Base-by-base conservation (phyloP, 2,888 invertebrate genomes). In the Lochmaea crataegi region DNA sequence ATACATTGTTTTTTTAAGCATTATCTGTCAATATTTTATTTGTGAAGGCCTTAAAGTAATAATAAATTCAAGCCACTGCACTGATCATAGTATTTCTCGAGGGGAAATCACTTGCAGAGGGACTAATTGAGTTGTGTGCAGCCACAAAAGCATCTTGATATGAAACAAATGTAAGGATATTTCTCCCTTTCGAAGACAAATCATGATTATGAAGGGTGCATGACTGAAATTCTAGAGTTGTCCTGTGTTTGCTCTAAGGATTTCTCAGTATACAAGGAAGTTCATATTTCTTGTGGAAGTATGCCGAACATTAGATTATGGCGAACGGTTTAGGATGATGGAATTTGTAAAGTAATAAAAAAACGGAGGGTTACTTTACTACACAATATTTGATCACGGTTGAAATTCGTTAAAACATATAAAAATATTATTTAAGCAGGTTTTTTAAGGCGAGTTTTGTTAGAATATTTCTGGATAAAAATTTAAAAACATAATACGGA, bases 71-170 rank as follows among this genome's bases (percentile, higher is more conserved):
- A 42, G 70, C 42, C 57, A 12, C 53, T 70, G 70, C 1, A 2
- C n/a, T 22, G 16, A 70, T 83, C 82, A 83, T 83, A 80, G 77
- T 76, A 79, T 80, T 83, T 82, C 80, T 81, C 75, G 71, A 61
- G 80, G 80, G 82, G 82, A 79, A 78, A 79, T 77, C 80, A 73
- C 74, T 80, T 82, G 80, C 80, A 80, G 81, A 80, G 80, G 80
- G 82, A 82, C 84, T 84, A 84, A 84, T 84, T 84, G 84, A 83
- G 84, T 83, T 82, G 83, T 81, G 81, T 83, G 83, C 81, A 81
- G 76, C 80, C 76, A 75, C 78, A 78, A 76, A 75, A 80, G 76
- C 79, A 75, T 76, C 79, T 78, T 81, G 81, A 83, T 82, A 81
- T 75, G 80, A 81, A 83, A 82, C 83, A 82, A 82, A 82, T 81